Percentiles rank a stretch among this genome's conserved stretches.
These are phyloP conservation scores for Andrena fulva DNA, from an alignment of 2,888 invertebrate species.

Conservation along the genomic window DNA sequence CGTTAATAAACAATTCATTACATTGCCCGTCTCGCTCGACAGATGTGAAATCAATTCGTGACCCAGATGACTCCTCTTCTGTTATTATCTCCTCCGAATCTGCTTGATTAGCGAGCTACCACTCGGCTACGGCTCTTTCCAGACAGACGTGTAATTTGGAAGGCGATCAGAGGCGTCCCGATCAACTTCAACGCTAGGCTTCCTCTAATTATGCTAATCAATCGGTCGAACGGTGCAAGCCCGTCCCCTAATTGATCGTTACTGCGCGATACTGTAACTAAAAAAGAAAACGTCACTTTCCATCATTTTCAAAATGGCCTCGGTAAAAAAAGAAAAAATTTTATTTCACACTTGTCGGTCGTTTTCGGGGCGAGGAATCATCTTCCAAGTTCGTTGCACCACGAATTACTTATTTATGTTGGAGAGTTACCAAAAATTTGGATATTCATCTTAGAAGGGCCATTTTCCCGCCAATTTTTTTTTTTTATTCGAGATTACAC, in stretches of 20 bases:
- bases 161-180: not conserved
- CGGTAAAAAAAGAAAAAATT: too few species aligned
- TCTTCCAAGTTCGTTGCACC: too few species aligned
- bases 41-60: constrained; percentile 16
- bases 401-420: too few species aligned
- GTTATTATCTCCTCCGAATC: not conserved
- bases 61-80: constrained; percentile 18
- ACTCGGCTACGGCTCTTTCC: not conserved
- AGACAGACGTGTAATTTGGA: not conserved
- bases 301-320: not conserved
- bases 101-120: not conserved
- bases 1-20: constrained; percentile 25
- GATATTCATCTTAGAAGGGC: not conserved
- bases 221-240: not conserved
- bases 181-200: not conserved
- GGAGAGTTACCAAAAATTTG: too few species aligned
- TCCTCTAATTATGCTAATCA: not conserved
- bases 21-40: not conserved
- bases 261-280: not conserved
- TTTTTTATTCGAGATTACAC: constrained; percentile 21
- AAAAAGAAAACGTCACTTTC: not conserved
- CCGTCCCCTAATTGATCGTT: not conserved
- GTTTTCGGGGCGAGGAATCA: too few species aligned
- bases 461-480: not conserved
- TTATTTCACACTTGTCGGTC: too few species aligned